Evolutionary conservation across 2,113 vertebrate genomes (phyloP).

Genomic region (Paedocypris sp.): DNA sequence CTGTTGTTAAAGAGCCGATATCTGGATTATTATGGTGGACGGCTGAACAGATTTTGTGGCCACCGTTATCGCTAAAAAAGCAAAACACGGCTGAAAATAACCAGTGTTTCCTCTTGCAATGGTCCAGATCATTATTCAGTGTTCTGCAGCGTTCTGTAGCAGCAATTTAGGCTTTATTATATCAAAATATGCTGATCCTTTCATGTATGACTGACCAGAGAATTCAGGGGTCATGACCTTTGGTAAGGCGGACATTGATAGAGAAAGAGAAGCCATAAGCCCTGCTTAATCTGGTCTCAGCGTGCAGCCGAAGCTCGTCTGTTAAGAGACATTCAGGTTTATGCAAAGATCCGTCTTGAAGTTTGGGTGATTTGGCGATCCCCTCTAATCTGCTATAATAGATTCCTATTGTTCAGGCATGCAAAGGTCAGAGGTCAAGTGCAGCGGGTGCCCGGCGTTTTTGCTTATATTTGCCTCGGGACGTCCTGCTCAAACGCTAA

Average conservation of each 20-base stretch:
- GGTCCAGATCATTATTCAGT: no score
- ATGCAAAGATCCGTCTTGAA: background rate
- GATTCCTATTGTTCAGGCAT: conserved; percentile 11
- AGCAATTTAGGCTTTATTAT: no score
- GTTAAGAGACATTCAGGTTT: background rate
- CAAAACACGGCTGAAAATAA: no score
- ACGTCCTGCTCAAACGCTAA: no score
- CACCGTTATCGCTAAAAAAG: no score
- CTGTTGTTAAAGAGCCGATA: no score
- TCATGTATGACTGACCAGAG: background rate
- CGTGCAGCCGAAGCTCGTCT: background rate
- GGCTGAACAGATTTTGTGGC: no score
- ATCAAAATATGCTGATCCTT: background rate
- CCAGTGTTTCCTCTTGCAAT: no score
- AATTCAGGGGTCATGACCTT: background rate
- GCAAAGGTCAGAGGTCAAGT: conserved; percentile 25
- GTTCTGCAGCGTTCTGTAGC: no score
- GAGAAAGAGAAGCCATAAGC: background rate
- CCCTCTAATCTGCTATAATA: conserved; percentile 26
- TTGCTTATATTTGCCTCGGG: no score
- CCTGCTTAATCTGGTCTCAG: background rate
- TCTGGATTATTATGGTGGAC: no score
- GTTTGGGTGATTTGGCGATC: background rate
- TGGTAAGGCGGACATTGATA: background rate
- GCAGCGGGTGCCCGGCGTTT: conserved; percentile 12